Evolutionary conservation across 2,113 vertebrate genomes (phyloP).

Genomic region (Mixornis gularis): DNA sequence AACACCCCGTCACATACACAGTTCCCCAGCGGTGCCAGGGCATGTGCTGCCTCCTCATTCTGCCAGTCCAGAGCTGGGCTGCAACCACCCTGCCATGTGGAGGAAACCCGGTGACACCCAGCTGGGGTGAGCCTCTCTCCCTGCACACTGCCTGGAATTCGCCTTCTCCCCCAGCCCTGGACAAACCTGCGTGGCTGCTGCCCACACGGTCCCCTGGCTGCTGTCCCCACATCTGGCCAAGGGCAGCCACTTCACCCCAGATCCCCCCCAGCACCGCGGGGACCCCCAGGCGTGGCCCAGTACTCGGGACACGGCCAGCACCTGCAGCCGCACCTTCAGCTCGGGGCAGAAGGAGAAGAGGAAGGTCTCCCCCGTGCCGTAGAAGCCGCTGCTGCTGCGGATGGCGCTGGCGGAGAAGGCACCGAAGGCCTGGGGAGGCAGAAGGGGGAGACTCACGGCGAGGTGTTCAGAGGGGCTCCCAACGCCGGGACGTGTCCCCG

Average conservation of each 20-base stretch:
- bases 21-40: rapidly evolving
- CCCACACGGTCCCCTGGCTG: rapidly evolving
- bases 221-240: neutral
- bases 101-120: rapidly evolving
- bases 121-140: neutral
- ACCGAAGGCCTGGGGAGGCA: constrained; percentile 67
- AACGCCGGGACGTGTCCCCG: rapidly evolving
- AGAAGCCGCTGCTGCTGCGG: constrained; percentile 69
- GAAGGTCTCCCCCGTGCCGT: constrained; percentile 75
- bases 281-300: rapidly evolving
- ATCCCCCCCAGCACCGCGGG: neutral
- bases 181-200: rapidly evolving
- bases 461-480: neutral
- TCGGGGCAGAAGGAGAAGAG: constrained; percentile 75
- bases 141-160: rapidly evolving
- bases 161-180: neutral
- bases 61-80: neutral
- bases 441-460: rapidly evolving
- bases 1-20: rapidly evolving
- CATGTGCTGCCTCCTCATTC: rapidly evolving
- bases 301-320: neutral
- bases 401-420: constrained; percentile 68
- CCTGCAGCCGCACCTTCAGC: constrained; percentile 66
- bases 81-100: rapidly evolving
- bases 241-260: neutral